Percentiles rank a stretch among this genome's conserved stretches.
phyloP scores from a whole-genome alignment of 53 echinoderm and acorn worm genomes.

The Antedon mediterranea region DNA sequence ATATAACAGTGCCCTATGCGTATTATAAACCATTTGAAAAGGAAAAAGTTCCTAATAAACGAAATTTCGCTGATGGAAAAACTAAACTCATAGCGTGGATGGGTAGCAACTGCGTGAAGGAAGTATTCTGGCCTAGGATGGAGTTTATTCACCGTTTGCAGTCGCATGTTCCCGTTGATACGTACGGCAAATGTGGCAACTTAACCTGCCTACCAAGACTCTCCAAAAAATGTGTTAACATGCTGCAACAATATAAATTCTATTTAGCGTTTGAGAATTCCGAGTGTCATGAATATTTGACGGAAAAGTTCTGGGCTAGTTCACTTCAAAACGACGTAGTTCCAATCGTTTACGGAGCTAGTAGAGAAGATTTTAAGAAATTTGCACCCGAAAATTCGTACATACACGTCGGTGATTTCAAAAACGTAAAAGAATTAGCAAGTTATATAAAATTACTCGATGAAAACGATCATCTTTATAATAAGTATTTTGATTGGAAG shows the following conservation, averaged over 20 bases:
- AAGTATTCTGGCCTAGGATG: slow-evolving; percentile 76
- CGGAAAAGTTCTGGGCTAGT: slow-evolving; percentile 62
- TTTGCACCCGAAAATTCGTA: slow-evolving; percentile 58
- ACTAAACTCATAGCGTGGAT: slow-evolving; percentile 60
- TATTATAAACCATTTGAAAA: slow-evolving; percentile 17
- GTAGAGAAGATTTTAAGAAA: slow-evolving; percentile 34
- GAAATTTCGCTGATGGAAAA: slow-evolving; percentile 32
- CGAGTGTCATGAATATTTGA: slow-evolving; percentile 61
- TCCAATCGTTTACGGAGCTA: slow-evolving; percentile 62
- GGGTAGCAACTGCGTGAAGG: slow-evolving; percentile 68
- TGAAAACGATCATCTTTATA: slow-evolving; percentile 38
- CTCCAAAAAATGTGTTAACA: slow-evolving; percentile 31
- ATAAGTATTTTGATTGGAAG: slow-evolving; percentile 52
- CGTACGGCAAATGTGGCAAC: slow-evolving; percentile 54
- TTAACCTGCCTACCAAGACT: slow-evolving; percentile 53
- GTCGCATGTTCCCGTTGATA: slow-evolving; percentile 38
- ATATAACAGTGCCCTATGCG: slow-evolving; percentile 52
- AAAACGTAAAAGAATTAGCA: slow-evolving; percentile 33
- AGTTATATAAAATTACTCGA: slow-evolving; percentile 36
- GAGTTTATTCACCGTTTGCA: slow-evolving; percentile 44
- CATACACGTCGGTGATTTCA: slow-evolving; percentile 66
- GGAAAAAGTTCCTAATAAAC: background rate
- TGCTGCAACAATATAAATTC: slow-evolving; percentile 52
- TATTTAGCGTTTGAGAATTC: slow-evolving; percentile 68
- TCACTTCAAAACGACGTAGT: slow-evolving; percentile 46